Percentiles rank a stretch among this genome's conserved stretches.
phyloP scores from a whole-genome alignment of 2,888 invertebrate genomes.

The Aspidapion aeneum region DNA sequence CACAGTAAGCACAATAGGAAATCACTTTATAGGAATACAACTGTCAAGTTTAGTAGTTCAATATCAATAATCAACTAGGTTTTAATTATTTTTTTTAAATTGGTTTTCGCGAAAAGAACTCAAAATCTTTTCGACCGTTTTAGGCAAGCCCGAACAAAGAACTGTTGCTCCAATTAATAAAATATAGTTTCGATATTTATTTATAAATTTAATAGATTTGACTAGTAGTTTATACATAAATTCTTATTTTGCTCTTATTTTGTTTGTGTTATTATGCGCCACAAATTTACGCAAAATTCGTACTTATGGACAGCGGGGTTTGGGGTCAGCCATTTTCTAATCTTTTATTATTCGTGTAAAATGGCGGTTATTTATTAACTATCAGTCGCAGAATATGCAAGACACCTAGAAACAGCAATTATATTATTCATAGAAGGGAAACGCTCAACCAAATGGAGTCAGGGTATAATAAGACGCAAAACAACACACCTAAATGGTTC shows the following conservation, averaged over 20 bases:
- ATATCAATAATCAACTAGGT: no score
- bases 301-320: conserved; percentile 32
- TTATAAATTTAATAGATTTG: conserved; percentile 40
- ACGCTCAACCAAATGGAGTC: no score
- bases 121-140: conserved; percentile 7
- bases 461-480: no score
- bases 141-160: conserved; percentile 37
- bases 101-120: no score
- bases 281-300: conserved; percentile 43
- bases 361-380: conserved; percentile 5
- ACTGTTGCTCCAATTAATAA: conserved; percentile 42
- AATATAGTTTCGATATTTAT: conserved; percentile 46
- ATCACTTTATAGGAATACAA: no score
- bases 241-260: conserved; percentile 41
- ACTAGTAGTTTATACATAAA: conserved; percentile 30
- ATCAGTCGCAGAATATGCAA: background rate
- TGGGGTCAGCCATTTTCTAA: background rate
- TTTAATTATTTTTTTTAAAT: background rate
- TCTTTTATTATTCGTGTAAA: conserved; percentile 2
- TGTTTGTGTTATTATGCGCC: no score
- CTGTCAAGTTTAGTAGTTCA: no score
- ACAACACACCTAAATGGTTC: no score
- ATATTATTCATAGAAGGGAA: no score
- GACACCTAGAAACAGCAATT: background rate
- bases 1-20: no score